Evolutionary conservation across 2,113 vertebrate genomes (phyloP).

Genomic region (Aspiorhynchus laticeps): DNA sequence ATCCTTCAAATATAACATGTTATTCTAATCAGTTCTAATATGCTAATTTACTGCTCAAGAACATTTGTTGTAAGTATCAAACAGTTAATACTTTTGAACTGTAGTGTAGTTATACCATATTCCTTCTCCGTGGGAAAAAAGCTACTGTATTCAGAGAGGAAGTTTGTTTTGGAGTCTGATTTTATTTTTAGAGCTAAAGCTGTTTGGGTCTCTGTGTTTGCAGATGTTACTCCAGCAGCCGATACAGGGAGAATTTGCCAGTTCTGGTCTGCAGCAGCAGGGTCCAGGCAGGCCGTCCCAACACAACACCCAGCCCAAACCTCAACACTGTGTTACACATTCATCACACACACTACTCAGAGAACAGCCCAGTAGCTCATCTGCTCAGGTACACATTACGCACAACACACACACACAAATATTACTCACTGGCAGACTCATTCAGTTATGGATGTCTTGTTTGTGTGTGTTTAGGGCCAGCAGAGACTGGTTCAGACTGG

Average conservation of each 20-base stretch:
- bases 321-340: conserved; percentile 63
- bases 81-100: not conserved
- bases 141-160: not conserved
- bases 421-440: not conserved
- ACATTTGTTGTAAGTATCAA: not conserved
- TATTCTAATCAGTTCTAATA: not conserved
- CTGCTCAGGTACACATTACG: conserved; percentile 75
- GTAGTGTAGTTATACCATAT: not conserved
- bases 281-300: conserved; percentile 64
- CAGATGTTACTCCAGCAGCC: conserved; percentile 85
- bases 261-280: conserved; percentile 64
- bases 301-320: conserved; percentile 67
- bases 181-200: not conserved
- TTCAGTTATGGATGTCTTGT: not conserved
- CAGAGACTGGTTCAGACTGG: conserved; percentile 67
- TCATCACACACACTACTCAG: conserved; percentile 69
- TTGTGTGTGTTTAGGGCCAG: conserved; percentile 61
- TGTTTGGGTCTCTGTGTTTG: conserved; percentile 16
- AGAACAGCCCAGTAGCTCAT: conserved; percentile 69
- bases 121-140: not conserved
- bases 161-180: not conserved
- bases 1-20: not conserved
- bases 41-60: not conserved
- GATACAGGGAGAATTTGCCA: conserved; percentile 60
- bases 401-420: not conserved